These are phyloP conservation scores for Napeogenes sylphis DNA, from an alignment of 2,888 invertebrate genomes.

Conservation along the genomic window DNA sequence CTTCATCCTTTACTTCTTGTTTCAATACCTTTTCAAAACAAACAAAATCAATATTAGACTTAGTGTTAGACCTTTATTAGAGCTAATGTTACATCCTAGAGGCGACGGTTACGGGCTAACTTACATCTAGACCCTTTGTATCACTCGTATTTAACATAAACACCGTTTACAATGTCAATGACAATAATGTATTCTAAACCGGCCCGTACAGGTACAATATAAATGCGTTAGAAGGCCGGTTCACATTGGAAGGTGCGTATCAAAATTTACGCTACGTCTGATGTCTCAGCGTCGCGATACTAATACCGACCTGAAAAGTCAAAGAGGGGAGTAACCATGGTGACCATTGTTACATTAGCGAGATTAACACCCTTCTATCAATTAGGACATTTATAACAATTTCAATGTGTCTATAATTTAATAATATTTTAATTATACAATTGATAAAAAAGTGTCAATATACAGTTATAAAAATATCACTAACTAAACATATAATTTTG, in stretches of 20 bases:
- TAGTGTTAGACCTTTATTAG: conserved; percentile 71
- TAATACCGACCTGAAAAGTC: conserved; percentile 79
- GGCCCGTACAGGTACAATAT: conserved; percentile 56
- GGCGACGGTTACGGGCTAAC: conserved; percentile 64
- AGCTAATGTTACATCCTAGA: conserved; percentile 70
- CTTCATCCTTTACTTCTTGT: conserved; percentile 90
- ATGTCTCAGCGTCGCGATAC: conserved; percentile 68
- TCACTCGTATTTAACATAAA: conserved; percentile 44
- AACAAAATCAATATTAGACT: conserved; percentile 85
- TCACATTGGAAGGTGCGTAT: conserved; percentile 56
- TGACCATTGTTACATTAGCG: conserved; percentile 30
- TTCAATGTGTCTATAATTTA: background rate
- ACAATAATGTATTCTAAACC: conserved; percentile 25
- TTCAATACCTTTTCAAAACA: conserved; percentile 89
- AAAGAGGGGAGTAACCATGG: conserved; percentile 70
- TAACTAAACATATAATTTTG: conserved; percentile 17
- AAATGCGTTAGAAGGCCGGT: conserved; percentile 65
- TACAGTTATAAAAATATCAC: conserved; percentile 14
- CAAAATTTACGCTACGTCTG: conserved; percentile 62
- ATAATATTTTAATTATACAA: background rate
- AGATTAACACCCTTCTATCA: conserved; percentile 17
- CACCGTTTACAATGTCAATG: conserved; percentile 14
- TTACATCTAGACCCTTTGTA: conserved; percentile 63
- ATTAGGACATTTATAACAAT: background rate
- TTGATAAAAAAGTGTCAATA: conserved; percentile 14